phyloP scores from a whole-genome alignment of 2,797 vertebrate species.

The Enteromius unitaeniatus region DNA sequence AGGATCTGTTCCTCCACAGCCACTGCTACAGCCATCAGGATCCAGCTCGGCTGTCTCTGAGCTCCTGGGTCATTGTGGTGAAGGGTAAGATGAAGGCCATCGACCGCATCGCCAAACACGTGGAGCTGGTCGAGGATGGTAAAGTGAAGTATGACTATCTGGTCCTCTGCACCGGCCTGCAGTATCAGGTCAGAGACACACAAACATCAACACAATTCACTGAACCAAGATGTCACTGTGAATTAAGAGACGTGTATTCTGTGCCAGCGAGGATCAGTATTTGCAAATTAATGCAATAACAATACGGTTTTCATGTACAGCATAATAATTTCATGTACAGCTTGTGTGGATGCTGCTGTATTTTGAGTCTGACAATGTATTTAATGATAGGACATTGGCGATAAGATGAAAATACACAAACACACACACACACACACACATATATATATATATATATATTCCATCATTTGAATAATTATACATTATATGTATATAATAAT shows the following conservation, averaged over 20 bases:
- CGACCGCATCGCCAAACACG: conserved; percentile 82
- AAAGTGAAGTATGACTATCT: conserved; percentile 87
- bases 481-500: neutral
- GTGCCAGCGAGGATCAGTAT: neutral
- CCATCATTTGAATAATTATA: neutral
- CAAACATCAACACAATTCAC: neutral
- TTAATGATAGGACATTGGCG: neutral
- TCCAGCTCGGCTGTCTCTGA: conserved; percentile 83
- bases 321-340: conserved; percentile 3
- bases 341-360: neutral
- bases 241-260: conserved; percentile 10
- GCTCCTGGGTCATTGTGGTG: conserved; percentile 82
- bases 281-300: conserved; percentile 6
- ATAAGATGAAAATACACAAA: neutral
- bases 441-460: neutral
- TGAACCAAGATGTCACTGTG: neutral
- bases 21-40: conserved; percentile 85
- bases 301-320: neutral
- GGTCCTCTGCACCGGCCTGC: conserved; percentile 88
- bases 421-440: too few species aligned
- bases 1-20: conserved; percentile 70
- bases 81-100: conserved; percentile 89
- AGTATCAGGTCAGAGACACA: conserved; percentile 85
- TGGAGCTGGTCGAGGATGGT: conserved; percentile 76
- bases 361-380: neutral